phyloP scores from a whole-genome alignment of 2,888 invertebrate species.

The Cerceris rybyensis region DNA sequence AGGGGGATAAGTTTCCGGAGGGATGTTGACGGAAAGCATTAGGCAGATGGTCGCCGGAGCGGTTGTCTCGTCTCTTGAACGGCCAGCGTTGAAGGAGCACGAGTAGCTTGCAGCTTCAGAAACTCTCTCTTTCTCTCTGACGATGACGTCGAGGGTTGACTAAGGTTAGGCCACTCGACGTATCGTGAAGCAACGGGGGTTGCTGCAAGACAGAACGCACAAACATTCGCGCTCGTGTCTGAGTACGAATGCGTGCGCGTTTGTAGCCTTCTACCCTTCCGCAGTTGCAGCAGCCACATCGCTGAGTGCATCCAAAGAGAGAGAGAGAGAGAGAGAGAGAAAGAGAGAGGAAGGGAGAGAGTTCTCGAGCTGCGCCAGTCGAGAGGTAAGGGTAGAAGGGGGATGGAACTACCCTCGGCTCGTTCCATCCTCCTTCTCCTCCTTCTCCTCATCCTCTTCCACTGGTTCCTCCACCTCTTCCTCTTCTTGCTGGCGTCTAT shows the following conservation, averaged over 20 bases:
- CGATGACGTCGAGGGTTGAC: slow-evolving; percentile 73
- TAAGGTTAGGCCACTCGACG: slow-evolving; percentile 70
- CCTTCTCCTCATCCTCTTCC: slow-evolving; percentile 39
- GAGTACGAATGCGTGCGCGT: slow-evolving; percentile 40
- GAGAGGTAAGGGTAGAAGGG: slow-evolving; percentile 22
- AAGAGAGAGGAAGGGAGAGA: slow-evolving; percentile 27
- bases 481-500: slow-evolving; percentile 56
- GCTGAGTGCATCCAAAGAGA: slow-evolving; percentile 33
- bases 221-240: slow-evolving; percentile 51
- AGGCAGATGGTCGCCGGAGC: slow-evolving; percentile 70
- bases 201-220: slow-evolving; percentile 36
- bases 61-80: slow-evolving; percentile 60
- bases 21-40: slow-evolving; percentile 75
- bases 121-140: slow-evolving; percentile 40
- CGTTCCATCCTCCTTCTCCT: slow-evolving; percentile 30
- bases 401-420: slow-evolving; percentile 8
- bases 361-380: slow-evolving; percentile 48
- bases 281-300: slow-evolving; percentile 37
- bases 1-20: slow-evolving; percentile 25
- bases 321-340: background rate
- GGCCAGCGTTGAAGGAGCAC: slow-evolving; percentile 42
- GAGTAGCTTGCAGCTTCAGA: slow-evolving; percentile 64
- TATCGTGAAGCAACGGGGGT: slow-evolving; percentile 44
- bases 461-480: slow-evolving; percentile 40
- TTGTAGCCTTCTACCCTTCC: slow-evolving; percentile 25